Evolutionary conservation across 2,113 vertebrate genomes (phyloP).

Genomic region (Dascyllus trimaculatus): DNA sequence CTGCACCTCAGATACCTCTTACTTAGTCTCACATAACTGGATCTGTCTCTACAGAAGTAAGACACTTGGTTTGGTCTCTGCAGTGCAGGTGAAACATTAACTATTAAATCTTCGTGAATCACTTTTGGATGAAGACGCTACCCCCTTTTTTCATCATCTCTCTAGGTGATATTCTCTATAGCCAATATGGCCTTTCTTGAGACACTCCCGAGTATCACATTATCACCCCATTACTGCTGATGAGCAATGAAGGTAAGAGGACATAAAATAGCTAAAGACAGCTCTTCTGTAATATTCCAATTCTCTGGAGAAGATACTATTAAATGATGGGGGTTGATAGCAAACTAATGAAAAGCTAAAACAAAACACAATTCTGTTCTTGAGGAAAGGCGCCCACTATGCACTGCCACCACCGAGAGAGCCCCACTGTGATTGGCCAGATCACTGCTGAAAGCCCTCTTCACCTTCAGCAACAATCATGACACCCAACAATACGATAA

Average conservation of each 20-base stretch:
- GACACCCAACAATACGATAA: slow-evolving; percentile 53
- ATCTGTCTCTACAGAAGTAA: too few species aligned
- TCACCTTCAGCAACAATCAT: slow-evolving; percentile 56
- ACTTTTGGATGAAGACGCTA: too few species aligned
- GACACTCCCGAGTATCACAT: too few species aligned
- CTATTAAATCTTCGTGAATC: too few species aligned
- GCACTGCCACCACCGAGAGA: not conserved
- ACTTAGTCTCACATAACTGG: too few species aligned
- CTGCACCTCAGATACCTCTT: too few species aligned
- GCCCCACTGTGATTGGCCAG: slow-evolving; percentile 51
- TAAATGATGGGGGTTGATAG: not conserved
- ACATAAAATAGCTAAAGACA: not conserved
- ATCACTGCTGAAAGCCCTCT: slow-evolving; percentile 30
- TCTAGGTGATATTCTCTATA: not conserved
- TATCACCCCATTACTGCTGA: not conserved
- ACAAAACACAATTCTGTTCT: slow-evolving; percentile 20
- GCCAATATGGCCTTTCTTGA: too few species aligned
- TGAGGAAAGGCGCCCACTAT: slow-evolving; percentile 24
- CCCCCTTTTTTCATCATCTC: too few species aligned
- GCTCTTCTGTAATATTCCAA: too few species aligned
- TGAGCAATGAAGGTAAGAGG: not conserved
- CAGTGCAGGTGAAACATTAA: too few species aligned
- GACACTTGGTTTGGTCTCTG: too few species aligned
- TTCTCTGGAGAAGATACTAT: not conserved
- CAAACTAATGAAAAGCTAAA: not conserved